Conservation (phyloP, 2,888 invertebrate species). For the Hypomecis atomaria region DNA sequence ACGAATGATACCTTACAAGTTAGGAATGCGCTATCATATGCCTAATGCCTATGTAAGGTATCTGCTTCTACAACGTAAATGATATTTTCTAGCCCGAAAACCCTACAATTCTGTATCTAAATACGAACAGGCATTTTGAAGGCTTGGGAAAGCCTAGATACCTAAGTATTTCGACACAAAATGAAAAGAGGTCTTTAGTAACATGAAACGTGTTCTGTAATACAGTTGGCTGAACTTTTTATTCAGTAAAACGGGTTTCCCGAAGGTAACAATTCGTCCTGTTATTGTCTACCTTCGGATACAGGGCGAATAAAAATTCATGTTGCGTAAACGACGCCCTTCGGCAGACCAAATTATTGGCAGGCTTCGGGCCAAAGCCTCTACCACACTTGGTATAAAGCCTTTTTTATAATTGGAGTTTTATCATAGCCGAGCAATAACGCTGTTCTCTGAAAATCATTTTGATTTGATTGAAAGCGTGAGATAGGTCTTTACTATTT, state of each 20-base stretch:
- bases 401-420: constrained; percentile 5
- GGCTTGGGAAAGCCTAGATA: not conserved
- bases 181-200: constrained; percentile 7
- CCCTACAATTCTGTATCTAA: too few relatives aligned
- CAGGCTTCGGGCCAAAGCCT: constrained; percentile 6
- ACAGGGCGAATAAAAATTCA: constrained; percentile 18
- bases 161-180: not conserved
- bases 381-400: constrained; percentile 4
- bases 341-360: constrained; percentile 17
- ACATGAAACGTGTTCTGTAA: constrained; percentile 9
- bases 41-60: too few relatives aligned
- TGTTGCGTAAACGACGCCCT: constrained; percentile 20
- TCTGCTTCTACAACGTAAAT: too few relatives aligned
- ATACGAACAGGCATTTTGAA: too few relatives aligned
- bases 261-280: constrained; percentile 16
- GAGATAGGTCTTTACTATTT: too few relatives aligned
- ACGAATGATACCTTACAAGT: too few relatives aligned
- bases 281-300: constrained; percentile 15
- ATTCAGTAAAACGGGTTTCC: constrained; percentile 9
- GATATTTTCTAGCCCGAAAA: too few relatives aligned
- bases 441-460: too few relatives aligned
- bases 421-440: not conserved
- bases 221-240: constrained; percentile 18
- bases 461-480: too few relatives aligned
- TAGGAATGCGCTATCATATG: too few relatives aligned